phyloP scores from a whole-genome alignment of 2,797 vertebrate species.

The Hippopotamyrus pictus region DNA sequence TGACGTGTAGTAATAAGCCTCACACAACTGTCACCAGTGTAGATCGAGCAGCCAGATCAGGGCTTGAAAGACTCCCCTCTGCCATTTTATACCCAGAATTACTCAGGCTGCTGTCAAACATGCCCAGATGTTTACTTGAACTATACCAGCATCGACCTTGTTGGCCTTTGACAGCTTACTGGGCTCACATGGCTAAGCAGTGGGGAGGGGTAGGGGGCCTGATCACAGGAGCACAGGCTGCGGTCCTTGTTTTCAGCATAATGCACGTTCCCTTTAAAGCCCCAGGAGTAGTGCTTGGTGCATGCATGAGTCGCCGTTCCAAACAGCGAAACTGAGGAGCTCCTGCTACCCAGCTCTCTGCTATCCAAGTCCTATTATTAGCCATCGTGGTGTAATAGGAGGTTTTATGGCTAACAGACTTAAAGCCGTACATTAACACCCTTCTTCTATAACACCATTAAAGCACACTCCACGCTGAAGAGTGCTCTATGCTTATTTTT shows the following conservation, averaged over 20 bases:
- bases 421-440: constrained; percentile 19
- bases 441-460: background rate
- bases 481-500: background rate
- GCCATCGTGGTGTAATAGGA: constrained; percentile 33
- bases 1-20: background rate
- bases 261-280: background rate
- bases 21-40: background rate
- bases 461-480: background rate
- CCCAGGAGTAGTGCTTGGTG: too few relatives aligned
- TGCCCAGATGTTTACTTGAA: background rate
- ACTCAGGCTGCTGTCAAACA: background rate
- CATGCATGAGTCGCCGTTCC: background rate
- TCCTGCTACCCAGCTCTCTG: constrained; percentile 24
- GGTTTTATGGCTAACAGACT: constrained; percentile 28
- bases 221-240: background rate
- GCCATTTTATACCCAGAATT: background rate
- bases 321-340: constrained; percentile 10
- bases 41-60: too few relatives aligned
- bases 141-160: background rate
- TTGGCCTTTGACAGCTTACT: background rate
- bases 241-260: background rate
- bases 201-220: background rate
- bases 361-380: constrained; percentile 41
- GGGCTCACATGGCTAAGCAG: background rate
- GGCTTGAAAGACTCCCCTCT: background rate